A percentile compares a stretch with the other conserved stretches of the same genome.
phyloP scores from a whole-genome alignment of 2,797 vertebrate species.

The Diplodus puntazzo region DNA sequence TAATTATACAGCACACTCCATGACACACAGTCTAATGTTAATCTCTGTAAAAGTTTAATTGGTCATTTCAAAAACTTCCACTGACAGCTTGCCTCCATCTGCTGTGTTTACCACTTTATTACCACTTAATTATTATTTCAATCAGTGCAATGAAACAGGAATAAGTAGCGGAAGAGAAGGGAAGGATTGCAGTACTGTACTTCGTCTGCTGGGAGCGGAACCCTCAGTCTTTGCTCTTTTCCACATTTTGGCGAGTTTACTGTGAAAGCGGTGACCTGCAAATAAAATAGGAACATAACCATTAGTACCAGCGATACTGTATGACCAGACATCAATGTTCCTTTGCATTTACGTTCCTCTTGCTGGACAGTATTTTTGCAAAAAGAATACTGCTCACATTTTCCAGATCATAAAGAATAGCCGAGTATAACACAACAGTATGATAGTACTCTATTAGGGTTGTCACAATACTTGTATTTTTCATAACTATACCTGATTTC shows the following conservation, averaged over 20 bases:
- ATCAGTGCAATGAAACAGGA: neutral
- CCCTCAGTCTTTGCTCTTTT: slow-evolving; percentile 67
- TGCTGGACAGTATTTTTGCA: neutral
- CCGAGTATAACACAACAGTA: neutral
- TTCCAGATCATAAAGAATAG: neutral
- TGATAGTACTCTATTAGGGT: too few relatives aligned
- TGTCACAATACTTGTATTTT: too few relatives aligned
- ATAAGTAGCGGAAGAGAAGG: neutral
- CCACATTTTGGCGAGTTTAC: slow-evolving; percentile 73
- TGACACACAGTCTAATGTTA: neutral
- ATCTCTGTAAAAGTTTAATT: neutral
- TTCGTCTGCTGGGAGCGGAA: slow-evolving; percentile 52
- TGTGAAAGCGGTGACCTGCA: slow-evolving; percentile 47
- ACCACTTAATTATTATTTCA: neutral
- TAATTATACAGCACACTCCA: neutral
- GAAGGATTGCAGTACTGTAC: slow-evolving; percentile 52
- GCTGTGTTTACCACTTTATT: neutral
- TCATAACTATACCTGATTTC: neutral
- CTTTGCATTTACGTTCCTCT: neutral
- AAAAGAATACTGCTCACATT: neutral
- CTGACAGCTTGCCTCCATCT: neutral
- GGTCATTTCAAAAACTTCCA: neutral
- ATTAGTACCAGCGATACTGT: neutral
- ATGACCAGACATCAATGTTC: neutral
- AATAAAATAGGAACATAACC: slow-evolving; percentile 19